phyloP scores from a whole-genome alignment of 2,113 vertebrate genomes.

The Atherinomorus stipes region DNA sequence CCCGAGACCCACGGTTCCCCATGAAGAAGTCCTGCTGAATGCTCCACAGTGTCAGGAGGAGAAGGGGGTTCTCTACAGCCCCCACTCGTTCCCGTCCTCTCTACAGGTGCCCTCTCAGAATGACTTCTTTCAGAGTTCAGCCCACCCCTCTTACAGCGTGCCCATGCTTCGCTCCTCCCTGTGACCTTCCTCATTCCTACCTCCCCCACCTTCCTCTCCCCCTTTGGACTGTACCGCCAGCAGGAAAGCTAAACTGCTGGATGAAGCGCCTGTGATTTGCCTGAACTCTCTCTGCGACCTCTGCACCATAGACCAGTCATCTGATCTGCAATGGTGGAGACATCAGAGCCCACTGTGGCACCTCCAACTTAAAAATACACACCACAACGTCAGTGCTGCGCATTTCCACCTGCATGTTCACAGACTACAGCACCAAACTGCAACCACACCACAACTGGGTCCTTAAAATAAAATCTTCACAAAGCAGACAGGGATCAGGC shows the following conservation, averaged over 20 bases:
- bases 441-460: too few relatives aligned
- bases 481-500: neutral
- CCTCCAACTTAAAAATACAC: slow-evolving; percentile 65
- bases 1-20: slow-evolving; percentile 80
- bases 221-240: slow-evolving; percentile 2
- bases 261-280: slow-evolving; percentile 7
- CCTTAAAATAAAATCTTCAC: too few relatives aligned
- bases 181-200: slow-evolving; percentile 66
- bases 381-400: slow-evolving; percentile 5
- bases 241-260: slow-evolving; percentile 10
- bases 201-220: neutral
- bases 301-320: slow-evolving; percentile 23
- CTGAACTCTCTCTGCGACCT: neutral
- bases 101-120: slow-evolving; percentile 71
- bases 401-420: slow-evolving; percentile 33
- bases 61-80: slow-evolving; percentile 51
- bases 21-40: slow-evolving; percentile 60
- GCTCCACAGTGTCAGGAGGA: slow-evolving; percentile 7
- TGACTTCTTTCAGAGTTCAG: slow-evolving; percentile 52
- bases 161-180: slow-evolving; percentile 62
- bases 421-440: too few relatives aligned
- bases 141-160: slow-evolving; percentile 62
- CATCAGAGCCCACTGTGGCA: slow-evolving; percentile 5
- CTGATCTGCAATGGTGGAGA: slow-evolving; percentile 22
- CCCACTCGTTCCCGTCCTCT: slow-evolving; percentile 65